A percentile compares a stretch with the other conserved stretches of the same genome.
phyloP scores from a whole-genome alignment of 30 jellyfish, hydroid and myxozoan genomes.

The Chironex yamaguchii region DNA sequence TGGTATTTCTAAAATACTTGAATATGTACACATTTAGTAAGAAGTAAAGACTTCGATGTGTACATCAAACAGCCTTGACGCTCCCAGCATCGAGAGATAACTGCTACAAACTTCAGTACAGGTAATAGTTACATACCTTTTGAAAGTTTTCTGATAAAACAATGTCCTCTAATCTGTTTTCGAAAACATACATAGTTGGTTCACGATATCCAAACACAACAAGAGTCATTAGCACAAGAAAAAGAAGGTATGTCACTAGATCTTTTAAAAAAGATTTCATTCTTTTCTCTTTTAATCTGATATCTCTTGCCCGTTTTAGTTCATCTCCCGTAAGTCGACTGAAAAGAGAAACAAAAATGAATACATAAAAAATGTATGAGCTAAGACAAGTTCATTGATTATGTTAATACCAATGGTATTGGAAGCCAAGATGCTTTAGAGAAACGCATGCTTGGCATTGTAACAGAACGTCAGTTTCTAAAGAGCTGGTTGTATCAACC shows the following conservation, averaged over 20 bases:
- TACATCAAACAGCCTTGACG: too few species aligned
- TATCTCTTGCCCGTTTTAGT: conserved; percentile 61
- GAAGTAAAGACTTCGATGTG: too few species aligned
- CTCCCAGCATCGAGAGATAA: not conserved
- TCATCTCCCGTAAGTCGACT: conserved; percentile 76
- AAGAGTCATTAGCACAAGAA: conserved; percentile 50
- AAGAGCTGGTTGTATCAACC: too few species aligned
- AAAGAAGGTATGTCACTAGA: conserved; percentile 51
- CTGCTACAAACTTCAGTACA: not conserved
- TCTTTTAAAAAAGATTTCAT: conserved; percentile 60
- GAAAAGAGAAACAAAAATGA: too few species aligned
- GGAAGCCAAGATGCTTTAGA: too few species aligned
- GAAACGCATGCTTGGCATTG: too few species aligned
- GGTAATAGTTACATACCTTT: not conserved
- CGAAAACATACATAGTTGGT: conserved; percentile 54
- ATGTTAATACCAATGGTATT: too few species aligned
- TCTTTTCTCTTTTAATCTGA: conserved; percentile 55
- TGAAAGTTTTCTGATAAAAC: conserved; percentile 39
- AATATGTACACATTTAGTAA: too few species aligned
- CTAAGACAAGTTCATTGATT: too few species aligned
- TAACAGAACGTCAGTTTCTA: too few species aligned
- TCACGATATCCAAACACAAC: conserved; percentile 84
- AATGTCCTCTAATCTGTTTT: conserved; percentile 50
- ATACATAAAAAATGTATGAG: too few species aligned
- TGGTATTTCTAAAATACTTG: too few species aligned